Percentiles rank a stretch among this genome's conserved stretches.
Evolutionary conservation across 2,888 invertebrate species (phyloP).

Genomic region (Malachius bipustulatus): DNA sequence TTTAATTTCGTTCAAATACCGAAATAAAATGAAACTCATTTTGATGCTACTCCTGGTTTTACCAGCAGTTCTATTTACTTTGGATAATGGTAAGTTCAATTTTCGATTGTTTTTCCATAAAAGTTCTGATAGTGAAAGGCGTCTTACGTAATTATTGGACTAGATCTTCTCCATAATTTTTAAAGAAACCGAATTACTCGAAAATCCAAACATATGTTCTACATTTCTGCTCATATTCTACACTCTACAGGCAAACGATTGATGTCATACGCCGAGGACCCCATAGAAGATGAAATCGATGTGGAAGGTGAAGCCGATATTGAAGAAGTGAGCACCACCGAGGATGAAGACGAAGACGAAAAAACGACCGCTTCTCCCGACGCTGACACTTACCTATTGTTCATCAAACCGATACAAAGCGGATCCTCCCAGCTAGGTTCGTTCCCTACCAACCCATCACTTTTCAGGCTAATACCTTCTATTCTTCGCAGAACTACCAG

Average conservation of each 20-base stretch:
- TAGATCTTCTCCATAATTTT: slow-evolving; percentile 23
- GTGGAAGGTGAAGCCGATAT: slow-evolving; percentile 54
- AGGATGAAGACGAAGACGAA: slow-evolving; percentile 50
- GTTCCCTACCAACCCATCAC: slow-evolving; percentile 15
- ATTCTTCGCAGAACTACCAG: slow-evolving; percentile 63
- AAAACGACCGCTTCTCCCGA: slow-evolving; percentile 71
- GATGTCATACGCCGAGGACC: slow-evolving; percentile 52
- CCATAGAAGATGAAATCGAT: slow-evolving; percentile 57
- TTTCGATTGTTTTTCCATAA: no score
- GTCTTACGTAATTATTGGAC: no score
- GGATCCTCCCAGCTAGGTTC: slow-evolving; percentile 56
- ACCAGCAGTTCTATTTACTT: slow-evolving; percentile 58
- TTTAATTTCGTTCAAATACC: no score
- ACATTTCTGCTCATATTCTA: slow-evolving; percentile 3
- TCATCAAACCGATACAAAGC: slow-evolving; percentile 62
- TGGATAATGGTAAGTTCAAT: slow-evolving; percentile 56
- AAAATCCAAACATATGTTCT: slow-evolving; percentile 6
- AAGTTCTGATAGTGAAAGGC: no score
- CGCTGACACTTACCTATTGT: slow-evolving; percentile 83
- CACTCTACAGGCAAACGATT: slow-evolving; percentile 38
- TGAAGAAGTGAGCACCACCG: slow-evolving; percentile 44
- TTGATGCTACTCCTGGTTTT: no score
- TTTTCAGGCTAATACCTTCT: slow-evolving; percentile 22
- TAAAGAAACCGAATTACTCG: no score
- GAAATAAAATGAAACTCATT: no score